Percentiles rank a stretch among this genome's conserved stretches.
Evolutionary conservation across 2,113 vertebrate species (phyloP).

Genomic region (Pyrgilauda ruficollis): DNA sequence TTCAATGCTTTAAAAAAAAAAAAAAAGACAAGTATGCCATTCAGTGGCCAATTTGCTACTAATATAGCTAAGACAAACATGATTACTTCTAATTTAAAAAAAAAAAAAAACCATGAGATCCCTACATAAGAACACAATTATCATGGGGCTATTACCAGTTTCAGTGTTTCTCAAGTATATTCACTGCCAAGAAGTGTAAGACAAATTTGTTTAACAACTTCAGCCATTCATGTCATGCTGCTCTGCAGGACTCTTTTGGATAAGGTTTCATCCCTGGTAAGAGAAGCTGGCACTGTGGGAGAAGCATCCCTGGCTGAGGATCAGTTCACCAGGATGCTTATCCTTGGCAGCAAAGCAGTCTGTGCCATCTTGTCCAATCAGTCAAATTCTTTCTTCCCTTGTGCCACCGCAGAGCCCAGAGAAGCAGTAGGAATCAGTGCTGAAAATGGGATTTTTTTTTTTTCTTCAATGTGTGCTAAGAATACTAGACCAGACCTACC

Average conservation of each 20-base stretch:
- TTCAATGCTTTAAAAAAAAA: not conserved
- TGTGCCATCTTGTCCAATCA: not conserved
- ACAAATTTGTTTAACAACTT: constrained; percentile 25
- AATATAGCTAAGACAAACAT: not conserved
- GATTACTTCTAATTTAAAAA: not conserved
- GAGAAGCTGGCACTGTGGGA: not conserved
- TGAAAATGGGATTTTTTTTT: not conserved
- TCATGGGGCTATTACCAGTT: not conserved
- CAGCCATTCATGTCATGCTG: not conserved
- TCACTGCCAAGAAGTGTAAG: not conserved
- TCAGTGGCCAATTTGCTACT: not conserved
- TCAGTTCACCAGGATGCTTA: not conserved
- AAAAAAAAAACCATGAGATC: not conserved
- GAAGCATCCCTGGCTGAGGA: not conserved
- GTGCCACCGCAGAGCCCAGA: not conserved
- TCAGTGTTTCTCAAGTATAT: not conserved
- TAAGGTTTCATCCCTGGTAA: constrained; percentile 15
- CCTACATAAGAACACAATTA: not conserved
- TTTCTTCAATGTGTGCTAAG: not conserved
- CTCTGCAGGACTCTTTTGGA: not conserved
- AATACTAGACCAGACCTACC: not conserved
- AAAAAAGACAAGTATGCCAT: not conserved
- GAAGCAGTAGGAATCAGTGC: not conserved
- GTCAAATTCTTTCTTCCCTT: not conserved
- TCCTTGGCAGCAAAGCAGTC: not conserved